Base-by-base conservation (phyloP, 1,140 invertebrate species). In the Eubasilissa regina region DNA sequence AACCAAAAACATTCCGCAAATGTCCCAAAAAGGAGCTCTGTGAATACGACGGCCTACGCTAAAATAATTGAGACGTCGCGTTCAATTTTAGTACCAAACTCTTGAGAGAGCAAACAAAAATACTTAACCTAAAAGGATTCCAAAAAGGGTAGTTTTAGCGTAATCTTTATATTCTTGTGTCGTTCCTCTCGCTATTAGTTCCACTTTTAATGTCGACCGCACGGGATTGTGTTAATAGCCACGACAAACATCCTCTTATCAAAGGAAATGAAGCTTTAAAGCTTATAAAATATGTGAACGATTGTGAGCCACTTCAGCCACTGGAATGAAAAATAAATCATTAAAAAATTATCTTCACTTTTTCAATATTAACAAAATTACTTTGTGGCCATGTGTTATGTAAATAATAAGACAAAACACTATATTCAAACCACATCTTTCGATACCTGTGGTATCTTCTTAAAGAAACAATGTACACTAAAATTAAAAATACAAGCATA, bases 151-250 rank as follows among this genome's bases (percentile, higher is more conserved):
- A 25, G 35, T 25, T 64, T 64, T 43, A 43, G 60, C 35, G 60
- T 64, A 64, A 64, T 64, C 60, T 64, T 64, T 64, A 64, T 64
- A 64, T 64, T 64, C 60, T 64, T 25, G 60, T 64, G 13, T 64
- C 60, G 60, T 43, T 64, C 35, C 13, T 25, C 60, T 64, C 60
- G 60, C 60, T 35, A 35, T 64, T 64, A 64, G 60, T 64, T 25
- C 25, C 60, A 25, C 60, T 64, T 64, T 64, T 64, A 64, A 64
- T 64, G 60, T 25, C 35, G 19, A 64, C 60, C 60, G 35, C 60
- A 64, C 60, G 60, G 60, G 21, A 25, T 13, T 25, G 19, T 43
- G 19, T 64, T 64, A 64, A 64, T 25, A 13, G 60, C n/a, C 35
- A 64, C 60, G 11, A 21, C 55, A 64, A 64, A 64, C 35, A 64